These are phyloP conservation scores for Anagrus nilaparvatae DNA, from an alignment of 1,140 invertebrate species.

Conservation along the genomic window DNA sequence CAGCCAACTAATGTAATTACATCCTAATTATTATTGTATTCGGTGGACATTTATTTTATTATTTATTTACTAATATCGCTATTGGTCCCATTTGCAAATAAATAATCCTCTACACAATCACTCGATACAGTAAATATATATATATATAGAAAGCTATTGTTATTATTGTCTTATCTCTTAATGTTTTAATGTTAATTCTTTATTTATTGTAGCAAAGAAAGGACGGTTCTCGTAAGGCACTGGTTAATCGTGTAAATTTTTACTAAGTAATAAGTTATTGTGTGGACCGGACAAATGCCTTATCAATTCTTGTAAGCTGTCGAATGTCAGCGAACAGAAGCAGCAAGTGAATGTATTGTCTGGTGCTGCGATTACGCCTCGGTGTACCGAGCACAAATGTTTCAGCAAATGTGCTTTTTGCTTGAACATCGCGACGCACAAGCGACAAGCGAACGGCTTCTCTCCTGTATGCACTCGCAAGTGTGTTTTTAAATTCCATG, in stretches of 20 bases:
- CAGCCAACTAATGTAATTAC: too few relatives aligned
- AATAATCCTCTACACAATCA: too few relatives aligned
- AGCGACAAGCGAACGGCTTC: conserved; percentile 75
- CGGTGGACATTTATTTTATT: too few relatives aligned
- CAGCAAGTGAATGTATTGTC: conserved; percentile 69
- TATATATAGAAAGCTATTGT: too few relatives aligned
- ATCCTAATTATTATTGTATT: too few relatives aligned
- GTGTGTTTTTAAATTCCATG: conserved; percentile 80
- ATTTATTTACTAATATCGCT: too few relatives aligned
- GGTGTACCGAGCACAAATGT: conserved; percentile 75
- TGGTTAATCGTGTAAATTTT: conserved; percentile 64
- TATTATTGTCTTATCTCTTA: too few relatives aligned
- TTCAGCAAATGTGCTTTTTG: conserved; percentile 78
- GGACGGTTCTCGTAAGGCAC: too few relatives aligned
- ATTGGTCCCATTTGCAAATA: too few relatives aligned
- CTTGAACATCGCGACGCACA: conserved; percentile 82
- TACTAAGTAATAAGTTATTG: conserved; percentile 73
- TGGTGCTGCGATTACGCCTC: conserved; percentile 67
- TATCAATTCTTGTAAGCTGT: conserved; percentile 71
- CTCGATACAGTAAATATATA: too few relatives aligned
- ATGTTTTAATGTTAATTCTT: too few relatives aligned
- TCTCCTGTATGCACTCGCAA: conserved; percentile 76
- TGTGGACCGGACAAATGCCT: conserved; percentile 75
- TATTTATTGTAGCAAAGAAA: too few relatives aligned
- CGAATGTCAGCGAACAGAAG: conserved; percentile 74